Conservation (phyloP, 2,797 vertebrate genomes). For the Notolabrus celidotus region DNA sequence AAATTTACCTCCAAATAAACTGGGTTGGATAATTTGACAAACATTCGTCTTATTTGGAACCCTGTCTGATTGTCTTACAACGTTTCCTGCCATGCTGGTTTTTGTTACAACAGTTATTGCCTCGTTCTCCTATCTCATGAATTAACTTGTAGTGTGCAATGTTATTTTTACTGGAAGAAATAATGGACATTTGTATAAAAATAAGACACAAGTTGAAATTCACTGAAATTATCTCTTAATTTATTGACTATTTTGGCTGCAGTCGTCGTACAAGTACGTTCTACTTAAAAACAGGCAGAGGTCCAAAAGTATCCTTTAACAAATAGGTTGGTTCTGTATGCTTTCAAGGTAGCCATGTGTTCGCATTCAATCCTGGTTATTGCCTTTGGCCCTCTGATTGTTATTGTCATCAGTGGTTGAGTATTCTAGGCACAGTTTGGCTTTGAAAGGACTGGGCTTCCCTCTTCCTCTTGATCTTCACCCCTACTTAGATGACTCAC, state of each 20-base stretch:
- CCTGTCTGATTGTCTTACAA: background rate
- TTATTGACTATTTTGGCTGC: constrained; percentile 24
- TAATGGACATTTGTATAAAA: background rate
- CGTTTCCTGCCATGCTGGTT: background rate
- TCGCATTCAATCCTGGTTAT: constrained; percentile 43
- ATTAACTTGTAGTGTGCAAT: background rate
- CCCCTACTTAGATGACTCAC: constrained; percentile 67
- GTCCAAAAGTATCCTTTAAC: constrained; percentile 32
- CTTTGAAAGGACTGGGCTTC: constrained; percentile 25
- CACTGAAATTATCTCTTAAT: constrained; percentile 16
- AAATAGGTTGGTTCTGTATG: constrained; percentile 13
- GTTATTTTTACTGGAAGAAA: background rate
- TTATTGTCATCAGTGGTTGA: constrained; percentile 61
- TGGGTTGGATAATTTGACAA: background rate
- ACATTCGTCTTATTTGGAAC: background rate
- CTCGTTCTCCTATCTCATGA: background rate
- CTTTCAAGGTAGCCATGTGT: constrained; percentile 39
- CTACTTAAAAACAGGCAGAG: constrained; percentile 15
- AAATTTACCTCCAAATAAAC: background rate
- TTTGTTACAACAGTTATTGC: constrained; percentile 10
- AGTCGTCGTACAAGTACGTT: constrained; percentile 15
- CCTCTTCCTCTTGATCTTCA: constrained; percentile 58
- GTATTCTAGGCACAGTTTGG: constrained; percentile 60
- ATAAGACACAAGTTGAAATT: background rate
- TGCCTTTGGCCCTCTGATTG: constrained; percentile 61